phyloP scores from a whole-genome alignment of 1,140 invertebrate species.

The Asobara japonica region DNA sequence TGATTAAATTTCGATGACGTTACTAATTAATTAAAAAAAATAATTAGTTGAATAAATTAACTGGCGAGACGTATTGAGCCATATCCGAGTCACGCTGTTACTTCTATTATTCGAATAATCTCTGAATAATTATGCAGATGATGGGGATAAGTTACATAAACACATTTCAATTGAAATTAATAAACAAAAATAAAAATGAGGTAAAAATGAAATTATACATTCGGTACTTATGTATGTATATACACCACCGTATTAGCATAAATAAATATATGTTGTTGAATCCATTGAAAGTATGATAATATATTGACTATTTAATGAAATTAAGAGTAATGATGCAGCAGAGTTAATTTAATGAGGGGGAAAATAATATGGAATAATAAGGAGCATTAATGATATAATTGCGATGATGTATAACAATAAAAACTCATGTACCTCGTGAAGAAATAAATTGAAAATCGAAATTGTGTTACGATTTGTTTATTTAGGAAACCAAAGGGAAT shows the following conservation, averaged over 20 bases:
- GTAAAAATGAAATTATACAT: conserved; percentile 51
- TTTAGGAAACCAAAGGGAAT: no score
- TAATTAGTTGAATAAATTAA: not conserved
- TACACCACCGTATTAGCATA: conserved; percentile 51
- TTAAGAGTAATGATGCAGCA: conserved; percentile 50
- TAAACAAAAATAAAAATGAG: not conserved
- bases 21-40: conserved; percentile 4
- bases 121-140: conserved; percentile 36
- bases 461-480: not conserved
- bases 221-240: conserved; percentile 61
- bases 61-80: conserved; percentile 1
- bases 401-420: conserved; percentile 60
- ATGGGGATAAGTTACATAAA: conserved; percentile 43
- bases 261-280: conserved; percentile 64
- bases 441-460: conserved; percentile 51
- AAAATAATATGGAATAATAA: conserved; percentile 30
- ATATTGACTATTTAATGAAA: conserved; percentile 53
- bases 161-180: not conserved
- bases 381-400: conserved; percentile 56
- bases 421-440: conserved; percentile 59
- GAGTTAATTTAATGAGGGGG: conserved; percentile 55
- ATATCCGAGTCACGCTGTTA: conserved; percentile 19
- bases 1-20: conserved; percentile 9
- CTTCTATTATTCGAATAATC: conserved; percentile 24
- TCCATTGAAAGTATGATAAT: conserved; percentile 67